Percentiles rank a stretch among this genome's conserved stretches.
Conservation (phyloP, 2,113 vertebrate species). For the Rafetus swinhoei region DNA sequence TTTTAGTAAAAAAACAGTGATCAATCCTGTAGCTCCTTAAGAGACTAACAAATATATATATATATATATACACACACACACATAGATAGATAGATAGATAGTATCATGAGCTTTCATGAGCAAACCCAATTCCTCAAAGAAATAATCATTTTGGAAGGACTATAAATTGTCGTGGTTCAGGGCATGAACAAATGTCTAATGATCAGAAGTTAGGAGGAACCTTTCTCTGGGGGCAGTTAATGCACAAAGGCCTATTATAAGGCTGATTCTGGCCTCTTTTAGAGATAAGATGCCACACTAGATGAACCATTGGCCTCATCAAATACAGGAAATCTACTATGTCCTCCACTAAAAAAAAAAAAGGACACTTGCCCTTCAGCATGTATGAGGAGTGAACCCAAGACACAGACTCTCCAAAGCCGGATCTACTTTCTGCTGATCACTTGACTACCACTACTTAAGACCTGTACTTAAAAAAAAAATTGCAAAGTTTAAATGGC, state of each 20-base stretch:
- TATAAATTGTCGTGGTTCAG: background rate
- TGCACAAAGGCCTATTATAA: background rate
- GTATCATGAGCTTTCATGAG: too few species aligned
- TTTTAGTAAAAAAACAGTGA: background rate
- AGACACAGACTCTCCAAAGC: background rate
- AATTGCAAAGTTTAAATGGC: background rate
- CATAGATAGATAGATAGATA: too few species aligned
- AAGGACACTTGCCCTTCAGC: background rate
- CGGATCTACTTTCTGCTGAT: background rate
- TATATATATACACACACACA: too few species aligned
- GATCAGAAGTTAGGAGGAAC: background rate
- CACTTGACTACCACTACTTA: background rate
- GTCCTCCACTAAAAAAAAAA: background rate
- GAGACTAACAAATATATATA: too few species aligned
- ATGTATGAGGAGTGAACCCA: background rate
- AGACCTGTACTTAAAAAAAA: background rate
- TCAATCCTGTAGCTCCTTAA: too few species aligned
- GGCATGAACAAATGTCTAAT: background rate
- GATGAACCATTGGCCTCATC: background rate
- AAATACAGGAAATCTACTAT: background rate
- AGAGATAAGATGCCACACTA: background rate
- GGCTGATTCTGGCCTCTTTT: background rate
- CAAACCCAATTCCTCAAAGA: background rate
- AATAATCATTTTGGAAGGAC: background rate
- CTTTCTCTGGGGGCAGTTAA: background rate